Conservation (phyloP, 2,888 invertebrate genomes). For the Celastrina argiolus region DNA sequence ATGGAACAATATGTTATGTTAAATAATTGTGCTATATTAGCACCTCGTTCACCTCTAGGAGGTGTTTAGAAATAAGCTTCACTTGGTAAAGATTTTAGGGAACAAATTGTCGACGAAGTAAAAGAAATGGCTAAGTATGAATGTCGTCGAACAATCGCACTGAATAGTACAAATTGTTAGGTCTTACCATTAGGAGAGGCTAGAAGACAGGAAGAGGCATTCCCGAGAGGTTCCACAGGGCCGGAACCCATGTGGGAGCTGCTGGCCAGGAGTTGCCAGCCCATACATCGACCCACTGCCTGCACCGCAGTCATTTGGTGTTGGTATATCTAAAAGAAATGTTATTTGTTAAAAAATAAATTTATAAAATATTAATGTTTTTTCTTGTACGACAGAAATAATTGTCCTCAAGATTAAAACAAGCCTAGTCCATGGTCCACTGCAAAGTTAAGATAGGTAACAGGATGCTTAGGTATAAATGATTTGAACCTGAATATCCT, state of each 20-base stretch:
- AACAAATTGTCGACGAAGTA: conserved; percentile 16
- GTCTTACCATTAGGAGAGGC: conserved; percentile 89
- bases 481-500: neutral
- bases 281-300: conserved; percentile 94
- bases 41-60: neutral
- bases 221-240: conserved; percentile 93
- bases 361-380: conserved; percentile 16
- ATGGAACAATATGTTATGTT: conserved; percentile 19
- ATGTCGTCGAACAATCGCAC: conserved; percentile 3
- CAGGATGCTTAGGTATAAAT: neutral
- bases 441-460: neutral
- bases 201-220: conserved; percentile 93
- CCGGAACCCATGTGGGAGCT: conserved; percentile 93
- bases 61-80: neutral
- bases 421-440: neutral
- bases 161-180: conserved; percentile 1
- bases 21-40: conserved; percentile 17
- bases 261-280: conserved; percentile 95
- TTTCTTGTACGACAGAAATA: conserved; percentile 21
- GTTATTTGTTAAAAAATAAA: conserved; percentile 19
- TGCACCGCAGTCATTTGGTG: conserved; percentile 96
- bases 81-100: neutral
- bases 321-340: conserved; percentile 85
- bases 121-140: conserved; percentile 4
- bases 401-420: conserved; percentile 20